Evolutionary conservation across 2,797 vertebrate genomes (phyloP).

Genomic region (Onychomys leucogaster): DNA sequence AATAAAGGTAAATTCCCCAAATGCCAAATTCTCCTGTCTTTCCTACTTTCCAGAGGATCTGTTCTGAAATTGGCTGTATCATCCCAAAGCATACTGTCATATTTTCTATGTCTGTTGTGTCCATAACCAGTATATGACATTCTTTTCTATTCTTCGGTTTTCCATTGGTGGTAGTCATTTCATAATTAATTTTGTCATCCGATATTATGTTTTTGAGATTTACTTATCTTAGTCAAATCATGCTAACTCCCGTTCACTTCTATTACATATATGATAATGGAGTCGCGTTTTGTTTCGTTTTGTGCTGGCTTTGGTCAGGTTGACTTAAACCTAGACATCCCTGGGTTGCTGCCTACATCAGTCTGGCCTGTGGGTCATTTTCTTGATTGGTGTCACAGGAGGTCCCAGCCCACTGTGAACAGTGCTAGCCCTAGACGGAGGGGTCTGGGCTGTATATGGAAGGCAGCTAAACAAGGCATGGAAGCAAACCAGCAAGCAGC

Average conservation of each 20-base stretch:
- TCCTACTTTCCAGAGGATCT: not conserved
- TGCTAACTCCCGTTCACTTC: not conserved
- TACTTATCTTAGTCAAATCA: conserved; percentile 33
- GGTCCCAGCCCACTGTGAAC: not conserved
- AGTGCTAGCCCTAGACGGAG: not conserved
- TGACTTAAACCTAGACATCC: not conserved
- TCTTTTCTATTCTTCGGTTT: not conserved
- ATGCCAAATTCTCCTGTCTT: not conserved
- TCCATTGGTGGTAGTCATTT: not conserved
- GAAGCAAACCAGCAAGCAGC: not conserved
- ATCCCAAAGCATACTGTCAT: not conserved
- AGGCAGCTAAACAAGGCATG: not conserved
- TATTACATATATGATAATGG: not conserved
- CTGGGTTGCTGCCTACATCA: not conserved
- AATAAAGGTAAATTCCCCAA: not conserved
- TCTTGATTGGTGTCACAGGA: not conserved
- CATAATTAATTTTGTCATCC: not conserved
- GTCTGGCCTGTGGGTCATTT: not conserved
- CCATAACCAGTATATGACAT: not conserved
- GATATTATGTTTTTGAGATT: conserved; percentile 28
- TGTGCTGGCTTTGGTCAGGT: not conserved
- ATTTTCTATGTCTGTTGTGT: not conserved
- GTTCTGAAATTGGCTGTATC: not conserved
- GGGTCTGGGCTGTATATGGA: not conserved
- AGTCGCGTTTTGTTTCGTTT: not conserved